These are phyloP conservation scores for Cryptotermes secundus DNA, from an alignment of 1,140 invertebrate genomes.

Conservation along the genomic window DNA sequence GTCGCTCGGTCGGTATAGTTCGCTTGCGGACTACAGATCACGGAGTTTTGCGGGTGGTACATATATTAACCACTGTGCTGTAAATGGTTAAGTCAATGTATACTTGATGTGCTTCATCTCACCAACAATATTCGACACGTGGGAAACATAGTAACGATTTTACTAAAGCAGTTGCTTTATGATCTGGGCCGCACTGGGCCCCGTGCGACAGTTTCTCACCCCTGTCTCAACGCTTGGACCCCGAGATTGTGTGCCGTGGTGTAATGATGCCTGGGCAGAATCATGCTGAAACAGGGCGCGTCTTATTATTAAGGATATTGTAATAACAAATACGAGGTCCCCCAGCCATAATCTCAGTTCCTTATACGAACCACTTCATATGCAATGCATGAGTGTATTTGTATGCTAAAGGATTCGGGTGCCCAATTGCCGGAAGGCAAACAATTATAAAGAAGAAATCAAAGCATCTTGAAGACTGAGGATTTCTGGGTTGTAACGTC, in stretches of 20 bases:
- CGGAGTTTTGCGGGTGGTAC: too few species aligned
- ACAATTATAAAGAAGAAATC: neutral
- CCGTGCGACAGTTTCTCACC: neutral
- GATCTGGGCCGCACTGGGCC: neutral
- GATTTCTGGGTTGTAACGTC: too few species aligned
- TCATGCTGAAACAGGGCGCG: neutral
- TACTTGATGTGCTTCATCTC: too few species aligned
- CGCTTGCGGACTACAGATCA: too few species aligned
- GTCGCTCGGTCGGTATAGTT: too few species aligned
- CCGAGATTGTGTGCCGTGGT: neutral
- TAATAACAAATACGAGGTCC: neutral
- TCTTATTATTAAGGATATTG: neutral
- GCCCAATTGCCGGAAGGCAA: neutral
- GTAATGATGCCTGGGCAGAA: neutral
- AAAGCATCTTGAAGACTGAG: neutral
- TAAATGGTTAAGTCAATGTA: too few species aligned
- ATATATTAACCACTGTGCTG: too few species aligned
- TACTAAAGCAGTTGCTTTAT: neutral
- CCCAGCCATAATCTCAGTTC: neutral
- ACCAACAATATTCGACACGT: too few species aligned
- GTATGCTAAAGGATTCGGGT: neutral
- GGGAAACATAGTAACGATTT: too few species aligned
- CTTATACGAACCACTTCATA: neutral
- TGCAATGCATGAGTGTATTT: constrained; percentile 17
- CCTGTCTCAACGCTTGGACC: neutral